Conservation (phyloP, 2,113 vertebrate genomes). For the Catagonus wagneri region DNA sequence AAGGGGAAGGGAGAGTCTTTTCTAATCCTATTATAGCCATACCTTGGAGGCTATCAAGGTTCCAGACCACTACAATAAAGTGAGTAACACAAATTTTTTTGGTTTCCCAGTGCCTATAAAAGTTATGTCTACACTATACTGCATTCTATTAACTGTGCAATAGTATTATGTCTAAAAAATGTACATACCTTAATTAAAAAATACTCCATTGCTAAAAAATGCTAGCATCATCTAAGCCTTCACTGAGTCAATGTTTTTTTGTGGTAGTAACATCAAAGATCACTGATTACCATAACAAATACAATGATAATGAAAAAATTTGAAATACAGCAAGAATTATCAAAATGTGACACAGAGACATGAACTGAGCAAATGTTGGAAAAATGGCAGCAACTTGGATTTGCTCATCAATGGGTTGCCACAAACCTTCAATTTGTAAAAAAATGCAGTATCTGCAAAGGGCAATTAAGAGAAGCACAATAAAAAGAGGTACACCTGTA, state of each 20-base stretch:
- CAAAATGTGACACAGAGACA: not conserved
- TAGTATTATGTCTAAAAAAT: not conserved
- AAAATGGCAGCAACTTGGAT: not conserved
- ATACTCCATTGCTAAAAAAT: not conserved
- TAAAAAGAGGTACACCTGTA: not conserved
- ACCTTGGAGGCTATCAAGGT: no score
- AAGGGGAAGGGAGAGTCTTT: rapidly evolving
- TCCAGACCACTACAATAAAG: not conserved
- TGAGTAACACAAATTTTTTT: not conserved
- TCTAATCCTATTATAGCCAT: not conserved
- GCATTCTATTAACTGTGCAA: not conserved
- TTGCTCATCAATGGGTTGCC: not conserved
- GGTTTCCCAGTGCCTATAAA: not conserved
- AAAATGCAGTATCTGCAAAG: not conserved
- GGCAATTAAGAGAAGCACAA: not conserved
- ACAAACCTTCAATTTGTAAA: not conserved
- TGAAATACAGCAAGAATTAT: not conserved
- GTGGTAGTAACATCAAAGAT: not conserved
- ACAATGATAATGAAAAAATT: not conserved
- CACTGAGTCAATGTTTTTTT: not conserved
- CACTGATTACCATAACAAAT: not conserved
- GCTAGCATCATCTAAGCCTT: not conserved
- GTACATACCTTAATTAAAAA: not conserved
- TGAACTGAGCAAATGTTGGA: not conserved
- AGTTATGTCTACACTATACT: not conserved